Conservation (phyloP, 2,797 vertebrate species). For the Zenarchopterus dispar region DNA sequence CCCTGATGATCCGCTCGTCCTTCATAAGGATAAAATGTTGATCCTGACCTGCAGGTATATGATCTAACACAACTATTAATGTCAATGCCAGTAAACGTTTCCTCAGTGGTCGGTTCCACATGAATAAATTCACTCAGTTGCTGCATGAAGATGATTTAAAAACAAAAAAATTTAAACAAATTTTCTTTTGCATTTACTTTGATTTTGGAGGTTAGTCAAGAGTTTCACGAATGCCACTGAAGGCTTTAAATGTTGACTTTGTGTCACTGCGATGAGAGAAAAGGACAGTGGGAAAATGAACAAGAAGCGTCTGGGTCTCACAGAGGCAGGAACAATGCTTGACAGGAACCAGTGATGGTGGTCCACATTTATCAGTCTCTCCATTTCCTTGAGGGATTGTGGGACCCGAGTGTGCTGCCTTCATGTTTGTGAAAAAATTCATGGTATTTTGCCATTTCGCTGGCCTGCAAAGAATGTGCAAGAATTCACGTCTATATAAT, state of each 20-base stretch:
- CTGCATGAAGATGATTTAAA: too few relatives aligned
- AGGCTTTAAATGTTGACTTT: not conserved
- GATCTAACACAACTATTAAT: conserved; percentile 1
- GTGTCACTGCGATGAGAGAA: conserved; percentile 2
- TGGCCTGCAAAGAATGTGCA: conserved; percentile 68
- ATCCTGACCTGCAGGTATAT: conserved; percentile 81
- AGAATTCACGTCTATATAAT: conserved; percentile 53
- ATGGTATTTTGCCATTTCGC: conserved; percentile 64
- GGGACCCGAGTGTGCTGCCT: conserved; percentile 39
- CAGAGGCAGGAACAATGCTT: conserved; percentile 14
- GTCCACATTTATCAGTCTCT: conserved; percentile 46
- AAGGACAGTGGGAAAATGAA: conserved; percentile 18
- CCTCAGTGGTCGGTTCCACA: not conserved
- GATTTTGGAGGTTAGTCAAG: conserved; percentile 15
- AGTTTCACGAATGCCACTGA: conserved; percentile 10
- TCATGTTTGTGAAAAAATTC: conserved; percentile 63
- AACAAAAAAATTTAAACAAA: too few relatives aligned
- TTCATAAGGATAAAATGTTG: conserved; percentile 57
- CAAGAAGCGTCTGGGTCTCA: not conserved
- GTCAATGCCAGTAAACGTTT: not conserved
- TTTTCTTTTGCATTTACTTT: not conserved
- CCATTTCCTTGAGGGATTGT: conserved; percentile 37
- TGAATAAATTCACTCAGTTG: not conserved
- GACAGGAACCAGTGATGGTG: conserved; percentile 33
- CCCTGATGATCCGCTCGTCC: conserved; percentile 47